Evolutionary conservation across 2,888 invertebrate species (phyloP).

Genomic region (Drosophila conformis): DNA sequence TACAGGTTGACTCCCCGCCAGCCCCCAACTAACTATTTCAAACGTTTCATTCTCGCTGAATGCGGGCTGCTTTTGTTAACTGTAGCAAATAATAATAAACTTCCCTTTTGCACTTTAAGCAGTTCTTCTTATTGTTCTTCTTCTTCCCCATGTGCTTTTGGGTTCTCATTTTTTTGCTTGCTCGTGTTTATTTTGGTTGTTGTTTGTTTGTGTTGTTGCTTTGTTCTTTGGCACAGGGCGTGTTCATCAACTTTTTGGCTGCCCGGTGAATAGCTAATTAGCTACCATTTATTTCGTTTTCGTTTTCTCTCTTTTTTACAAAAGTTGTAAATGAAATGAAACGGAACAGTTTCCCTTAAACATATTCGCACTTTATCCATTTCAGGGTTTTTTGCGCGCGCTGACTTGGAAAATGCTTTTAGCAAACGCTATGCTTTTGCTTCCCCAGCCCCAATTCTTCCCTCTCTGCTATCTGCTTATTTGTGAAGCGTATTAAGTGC

Average conservation of each 20-base stretch:
- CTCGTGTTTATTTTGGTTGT: constrained; percentile 25
- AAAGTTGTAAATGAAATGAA: constrained; percentile 1
- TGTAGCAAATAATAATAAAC: constrained; percentile 67
- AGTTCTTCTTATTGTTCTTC: constrained; percentile 32
- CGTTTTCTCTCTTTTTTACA: background rate
- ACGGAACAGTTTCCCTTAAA: background rate
- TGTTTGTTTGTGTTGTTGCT: constrained; percentile 36
- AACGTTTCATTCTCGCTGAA: constrained; percentile 4
- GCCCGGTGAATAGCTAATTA: constrained; percentile 52
- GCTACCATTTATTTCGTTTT: constrained; percentile 18
- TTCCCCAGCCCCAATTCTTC: background rate
- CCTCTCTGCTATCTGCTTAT: background rate
- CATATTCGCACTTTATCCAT: background rate
- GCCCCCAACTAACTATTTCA: background rate
- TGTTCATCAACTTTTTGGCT: constrained; percentile 42
- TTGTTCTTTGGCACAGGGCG: constrained; percentile 31
- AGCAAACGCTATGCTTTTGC: background rate
- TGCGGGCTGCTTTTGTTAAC: constrained; percentile 59
- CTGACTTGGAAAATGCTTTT: constrained; percentile 23
- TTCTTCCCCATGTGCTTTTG: constrained; percentile 39
- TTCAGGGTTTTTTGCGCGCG: background rate
- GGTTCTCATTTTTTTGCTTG: constrained; percentile 21
- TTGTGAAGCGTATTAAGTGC: constrained; percentile 23
- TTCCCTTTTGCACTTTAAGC: constrained; percentile 51
- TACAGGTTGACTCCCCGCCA: constrained; percentile 15